Evolutionary conservation across 30 jellyfish, hydroid and myxozoan genomes (phyloP).

Genomic region (Aurelia aurita): DNA sequence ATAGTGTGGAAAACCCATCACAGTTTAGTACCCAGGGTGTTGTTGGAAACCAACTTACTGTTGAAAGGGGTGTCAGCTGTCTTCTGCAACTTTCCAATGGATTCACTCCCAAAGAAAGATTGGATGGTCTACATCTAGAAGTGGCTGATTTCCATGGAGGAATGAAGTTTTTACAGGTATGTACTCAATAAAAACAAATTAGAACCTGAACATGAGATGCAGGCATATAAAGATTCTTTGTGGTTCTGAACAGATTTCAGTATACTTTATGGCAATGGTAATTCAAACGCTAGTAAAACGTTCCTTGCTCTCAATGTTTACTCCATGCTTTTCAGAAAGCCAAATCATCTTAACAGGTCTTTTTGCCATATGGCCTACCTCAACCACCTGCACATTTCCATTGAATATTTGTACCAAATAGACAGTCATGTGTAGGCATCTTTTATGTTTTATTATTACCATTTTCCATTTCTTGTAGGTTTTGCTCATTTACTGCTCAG

Average conservation of each 20-base stretch:
- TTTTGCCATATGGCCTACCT: no score
- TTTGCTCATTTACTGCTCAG: no score
- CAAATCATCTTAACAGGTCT: no score
- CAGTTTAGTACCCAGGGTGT: conserved; percentile 14
- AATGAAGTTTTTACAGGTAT: conserved; percentile 64
- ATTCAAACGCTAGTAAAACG: no score
- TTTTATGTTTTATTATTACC: no score
- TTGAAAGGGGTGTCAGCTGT: conserved; percentile 16
- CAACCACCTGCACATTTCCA: no score
- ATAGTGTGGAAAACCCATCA: background rate
- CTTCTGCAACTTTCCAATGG: conserved; percentile 41
- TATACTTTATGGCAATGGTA: no score
- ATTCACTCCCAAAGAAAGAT: conserved; percentile 8
- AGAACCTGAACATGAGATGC: background rate
- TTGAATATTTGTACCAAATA: no score
- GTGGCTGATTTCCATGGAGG: conserved; percentile 65
- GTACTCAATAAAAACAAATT: background rate
- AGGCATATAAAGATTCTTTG: background rate
- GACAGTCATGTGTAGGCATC: no score
- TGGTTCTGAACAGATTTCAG: conserved; percentile 4
- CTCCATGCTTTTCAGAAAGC: no score
- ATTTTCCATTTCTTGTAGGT: no score
- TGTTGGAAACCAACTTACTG: conserved; percentile 39
- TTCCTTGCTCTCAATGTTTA: no score
- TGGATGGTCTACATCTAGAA: conserved; percentile 55